Conservation (phyloP, 2,888 invertebrate genomes). For the Sclerodermus sp. region DNA sequence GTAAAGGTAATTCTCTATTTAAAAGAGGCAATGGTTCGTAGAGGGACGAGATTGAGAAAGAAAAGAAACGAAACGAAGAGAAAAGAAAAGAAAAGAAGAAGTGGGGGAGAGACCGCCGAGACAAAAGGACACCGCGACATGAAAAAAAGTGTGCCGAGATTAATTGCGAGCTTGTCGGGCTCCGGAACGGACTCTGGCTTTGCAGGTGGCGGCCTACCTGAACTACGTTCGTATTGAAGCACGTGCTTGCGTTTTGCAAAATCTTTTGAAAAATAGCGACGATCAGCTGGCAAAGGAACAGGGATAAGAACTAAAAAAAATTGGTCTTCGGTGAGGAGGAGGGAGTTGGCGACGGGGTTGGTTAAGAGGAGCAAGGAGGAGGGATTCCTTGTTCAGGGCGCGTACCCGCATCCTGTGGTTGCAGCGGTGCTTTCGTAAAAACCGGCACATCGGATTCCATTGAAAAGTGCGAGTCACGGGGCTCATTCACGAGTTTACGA, state of each 20-base stretch:
- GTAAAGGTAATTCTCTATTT: too few species aligned
- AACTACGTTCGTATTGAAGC: conserved; percentile 18
- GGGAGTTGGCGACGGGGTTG: neutral
- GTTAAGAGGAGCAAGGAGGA: conserved; percentile 5
- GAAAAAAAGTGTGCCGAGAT: neutral
- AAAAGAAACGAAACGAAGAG: too few species aligned
- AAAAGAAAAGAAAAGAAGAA: too few species aligned
- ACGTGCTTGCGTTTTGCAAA: conserved; percentile 37
- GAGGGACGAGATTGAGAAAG: too few species aligned
- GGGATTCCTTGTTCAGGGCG: neutral
- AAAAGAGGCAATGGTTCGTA: too few species aligned
- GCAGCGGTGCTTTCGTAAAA: conserved; percentile 31
- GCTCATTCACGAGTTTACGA: conserved; percentile 37
- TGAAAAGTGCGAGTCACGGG: conserved; percentile 36
- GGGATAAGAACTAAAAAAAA: conserved; percentile 4
- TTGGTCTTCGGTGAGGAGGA: neutral
- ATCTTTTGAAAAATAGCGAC: conserved; percentile 32
- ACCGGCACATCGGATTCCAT: conserved; percentile 32
- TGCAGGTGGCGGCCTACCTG: conserved; percentile 34
- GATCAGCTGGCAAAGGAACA: conserved; percentile 40
- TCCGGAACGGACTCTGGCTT: conserved; percentile 19
- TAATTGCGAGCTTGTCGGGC: conserved; percentile 13
- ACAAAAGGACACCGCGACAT: too few species aligned
- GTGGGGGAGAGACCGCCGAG: too few species aligned
- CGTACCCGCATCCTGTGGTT: conserved; percentile 35